These are phyloP conservation scores for Poicephalus gulielmi DNA, from an alignment of 2,113 vertebrate species.

Conservation along the genomic window DNA sequence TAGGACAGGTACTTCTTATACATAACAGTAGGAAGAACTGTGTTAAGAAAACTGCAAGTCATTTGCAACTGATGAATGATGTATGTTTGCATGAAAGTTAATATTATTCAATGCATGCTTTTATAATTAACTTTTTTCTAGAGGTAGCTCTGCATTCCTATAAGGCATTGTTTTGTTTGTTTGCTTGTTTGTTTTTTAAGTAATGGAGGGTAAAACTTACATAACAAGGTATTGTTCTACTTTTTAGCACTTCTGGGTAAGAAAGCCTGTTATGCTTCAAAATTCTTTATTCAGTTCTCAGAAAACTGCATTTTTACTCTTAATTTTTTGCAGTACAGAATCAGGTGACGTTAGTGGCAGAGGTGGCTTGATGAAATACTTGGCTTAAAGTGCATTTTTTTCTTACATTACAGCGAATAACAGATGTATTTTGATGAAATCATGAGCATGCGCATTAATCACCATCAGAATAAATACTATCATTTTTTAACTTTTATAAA, in stretches of 20 bases:
- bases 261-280: background rate
- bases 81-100: background rate
- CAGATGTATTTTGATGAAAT: slow-evolving; percentile 20
- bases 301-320: slow-evolving; percentile 47
- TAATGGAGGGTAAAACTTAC: background rate
- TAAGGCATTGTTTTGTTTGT: background rate
- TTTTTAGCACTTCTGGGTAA: background rate
- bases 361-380: background rate
- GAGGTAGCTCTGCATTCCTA: background rate
- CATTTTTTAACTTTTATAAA: slow-evolving; percentile 22
- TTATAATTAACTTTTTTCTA: background rate
- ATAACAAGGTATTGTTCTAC: background rate
- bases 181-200: background rate
- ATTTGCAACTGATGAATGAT: background rate
- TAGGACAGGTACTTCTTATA: background rate
- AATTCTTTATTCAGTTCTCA: slow-evolving; percentile 35
- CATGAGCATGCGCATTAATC: slow-evolving; percentile 16
- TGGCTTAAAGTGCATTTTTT: slow-evolving; percentile 34
- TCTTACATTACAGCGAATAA: background rate
- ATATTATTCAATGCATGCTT: background rate
- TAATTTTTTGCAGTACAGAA: slow-evolving; percentile 23
- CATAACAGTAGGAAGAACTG: background rate
- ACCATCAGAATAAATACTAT: slow-evolving; percentile 28
- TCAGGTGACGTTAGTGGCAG: slow-evolving; percentile 33
- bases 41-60: background rate